These are phyloP conservation scores for Brachionus rubens DNA, from an alignment of 1,140 invertebrate species.

Conservation along the genomic window DNA sequence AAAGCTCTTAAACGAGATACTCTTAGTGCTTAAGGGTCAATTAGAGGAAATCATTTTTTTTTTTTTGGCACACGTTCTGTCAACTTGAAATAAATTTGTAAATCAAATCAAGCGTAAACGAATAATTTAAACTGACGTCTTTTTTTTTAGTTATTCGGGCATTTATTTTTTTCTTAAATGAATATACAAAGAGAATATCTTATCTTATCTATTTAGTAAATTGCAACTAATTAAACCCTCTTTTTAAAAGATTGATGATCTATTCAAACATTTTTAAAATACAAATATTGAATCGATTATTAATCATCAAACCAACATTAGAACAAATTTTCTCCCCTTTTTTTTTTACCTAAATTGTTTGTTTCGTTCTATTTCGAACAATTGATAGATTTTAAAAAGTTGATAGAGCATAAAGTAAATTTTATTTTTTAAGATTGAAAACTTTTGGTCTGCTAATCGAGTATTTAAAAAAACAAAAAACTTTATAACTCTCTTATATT, in stretches of 20 bases:
- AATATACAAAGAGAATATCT: too few species aligned
- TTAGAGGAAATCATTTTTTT: too few species aligned
- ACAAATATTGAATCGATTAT: slow-evolving; percentile 44
- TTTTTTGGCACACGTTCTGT: slow-evolving; percentile 24
- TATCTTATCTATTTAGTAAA: too few species aligned
- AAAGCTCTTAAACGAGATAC: not conserved
- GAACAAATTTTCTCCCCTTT: slow-evolving; percentile 5
- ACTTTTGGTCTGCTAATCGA: not conserved
- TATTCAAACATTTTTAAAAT: slow-evolving; percentile 19
- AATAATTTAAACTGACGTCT: slow-evolving; percentile 29
- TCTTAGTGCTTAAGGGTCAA: too few species aligned
- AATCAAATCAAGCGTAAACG: slow-evolving; percentile 7
- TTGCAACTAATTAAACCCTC: slow-evolving; percentile 8
- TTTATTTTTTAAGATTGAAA: slow-evolving; percentile 17
- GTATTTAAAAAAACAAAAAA: too few species aligned
- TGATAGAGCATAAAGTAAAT: slow-evolving; percentile 40
- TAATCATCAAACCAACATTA: slow-evolving; percentile 29
- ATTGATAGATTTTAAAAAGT: slow-evolving; percentile 39
- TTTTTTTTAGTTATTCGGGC: slow-evolving; percentile 2
- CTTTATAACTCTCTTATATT: too few species aligned
- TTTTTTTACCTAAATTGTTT: too few species aligned
- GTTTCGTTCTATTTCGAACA: not conserved
- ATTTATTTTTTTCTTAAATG: not conserved
- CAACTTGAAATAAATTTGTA: slow-evolving; percentile 34
- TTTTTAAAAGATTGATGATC: slow-evolving; percentile 10